A percentile compares a stretch with the other conserved stretches of the same genome.
phyloP scores from a whole-genome alignment of 2,888 invertebrate species.

The Nezara viridula region DNA sequence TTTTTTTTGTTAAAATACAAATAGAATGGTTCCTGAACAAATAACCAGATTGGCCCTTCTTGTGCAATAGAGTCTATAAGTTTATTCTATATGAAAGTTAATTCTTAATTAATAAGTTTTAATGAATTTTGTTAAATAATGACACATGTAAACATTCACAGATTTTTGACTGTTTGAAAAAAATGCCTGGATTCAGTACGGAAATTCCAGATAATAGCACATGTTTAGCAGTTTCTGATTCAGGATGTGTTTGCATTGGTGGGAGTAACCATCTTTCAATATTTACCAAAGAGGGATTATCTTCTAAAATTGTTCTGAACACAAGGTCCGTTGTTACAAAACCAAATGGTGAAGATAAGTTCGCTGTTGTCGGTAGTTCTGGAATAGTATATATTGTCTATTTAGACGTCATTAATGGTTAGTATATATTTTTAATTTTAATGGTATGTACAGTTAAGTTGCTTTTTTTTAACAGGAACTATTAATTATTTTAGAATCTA shows the following conservation, averaged over 20 bases:
- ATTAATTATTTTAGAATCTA: no score
- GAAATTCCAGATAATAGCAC: conserved; percentile 15
- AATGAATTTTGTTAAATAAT: not conserved
- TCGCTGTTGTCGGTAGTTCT: conserved; percentile 45
- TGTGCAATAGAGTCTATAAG: not conserved
- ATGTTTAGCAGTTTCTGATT: conserved; percentile 52
- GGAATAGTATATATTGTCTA: conserved; percentile 36
- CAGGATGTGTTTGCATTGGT: conserved; percentile 46
- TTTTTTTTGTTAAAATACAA: no score
- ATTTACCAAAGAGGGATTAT: not conserved
- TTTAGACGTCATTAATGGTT: conserved; percentile 26
- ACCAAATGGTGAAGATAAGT: conserved; percentile 50
- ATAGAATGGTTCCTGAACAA: no score
- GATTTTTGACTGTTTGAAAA: conserved; percentile 27
- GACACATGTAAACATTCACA: not conserved
- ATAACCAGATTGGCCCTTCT: no score
- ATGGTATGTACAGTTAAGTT: no score
- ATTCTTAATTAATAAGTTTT: no score
- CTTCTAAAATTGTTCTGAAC: not conserved
- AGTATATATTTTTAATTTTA: not conserved
- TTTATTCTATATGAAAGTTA: not conserved
- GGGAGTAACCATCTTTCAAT: conserved; percentile 33
- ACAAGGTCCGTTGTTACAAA: not conserved
- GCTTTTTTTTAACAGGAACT: no score
- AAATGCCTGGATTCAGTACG: not conserved